Conservation (phyloP, 2,113 vertebrate genomes). For the Cyanoderma ruficeps region DNA sequence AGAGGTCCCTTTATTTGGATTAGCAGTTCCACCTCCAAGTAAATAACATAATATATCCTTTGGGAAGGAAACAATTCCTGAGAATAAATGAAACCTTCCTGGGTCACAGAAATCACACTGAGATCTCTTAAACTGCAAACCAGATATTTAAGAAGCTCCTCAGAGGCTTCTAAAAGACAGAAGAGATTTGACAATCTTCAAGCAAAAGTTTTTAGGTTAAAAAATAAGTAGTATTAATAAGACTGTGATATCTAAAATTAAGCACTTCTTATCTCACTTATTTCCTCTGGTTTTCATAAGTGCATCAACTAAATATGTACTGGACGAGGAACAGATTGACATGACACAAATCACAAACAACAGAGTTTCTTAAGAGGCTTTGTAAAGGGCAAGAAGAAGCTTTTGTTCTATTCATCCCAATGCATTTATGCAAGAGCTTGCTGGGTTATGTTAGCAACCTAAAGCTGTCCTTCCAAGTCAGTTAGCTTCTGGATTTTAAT, state of each 20-base stretch:
- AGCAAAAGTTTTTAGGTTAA: neutral
- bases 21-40: neutral
- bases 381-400: neutral
- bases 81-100: neutral
- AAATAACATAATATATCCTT: neutral
- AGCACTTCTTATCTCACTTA: neutral
- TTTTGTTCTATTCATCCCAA: neutral
- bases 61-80: neutral
- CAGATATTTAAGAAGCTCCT: neutral
- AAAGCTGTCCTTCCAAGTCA: constrained; percentile 13
- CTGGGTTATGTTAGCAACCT: neutral
- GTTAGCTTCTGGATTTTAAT: constrained; percentile 43
- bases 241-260: neutral
- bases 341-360: neutral
- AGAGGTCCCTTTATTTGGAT: neutral
- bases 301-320: neutral
- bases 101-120: neutral
- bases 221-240: neutral
- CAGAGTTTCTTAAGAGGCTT: neutral
- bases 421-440: neutral
- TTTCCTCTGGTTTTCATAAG: neutral
- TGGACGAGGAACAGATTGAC: neutral
- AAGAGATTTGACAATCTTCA: neutral
- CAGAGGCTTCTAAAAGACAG: neutral
- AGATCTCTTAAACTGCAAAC: neutral